These are phyloP conservation scores for Drosophila suboccidentalis DNA, from an alignment of 2,888 invertebrate species.

Conservation along the genomic window DNA sequence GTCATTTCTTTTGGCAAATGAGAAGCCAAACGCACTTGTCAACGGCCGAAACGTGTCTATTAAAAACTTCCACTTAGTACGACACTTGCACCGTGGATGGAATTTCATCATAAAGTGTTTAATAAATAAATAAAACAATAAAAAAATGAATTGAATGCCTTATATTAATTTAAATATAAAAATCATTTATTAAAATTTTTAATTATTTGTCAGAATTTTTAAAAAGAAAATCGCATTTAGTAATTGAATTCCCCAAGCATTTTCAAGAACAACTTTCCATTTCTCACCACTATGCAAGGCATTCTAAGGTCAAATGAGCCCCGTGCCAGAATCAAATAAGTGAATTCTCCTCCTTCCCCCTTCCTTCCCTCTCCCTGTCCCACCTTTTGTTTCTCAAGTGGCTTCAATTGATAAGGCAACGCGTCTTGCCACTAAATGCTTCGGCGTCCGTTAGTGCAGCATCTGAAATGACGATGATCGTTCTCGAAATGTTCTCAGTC, in stretches of 20 bases:
- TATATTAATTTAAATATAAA: no score
- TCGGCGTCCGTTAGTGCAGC: conserved; percentile 75
- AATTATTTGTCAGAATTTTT: background rate
- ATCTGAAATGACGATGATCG: conserved; percentile 10
- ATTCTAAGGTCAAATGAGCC: conserved; percentile 32
- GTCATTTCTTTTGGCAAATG: conserved; percentile 63
- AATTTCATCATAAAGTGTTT: background rate
- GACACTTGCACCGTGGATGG: conserved; percentile 25
- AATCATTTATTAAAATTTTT: background rate
- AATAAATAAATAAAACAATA: background rate
- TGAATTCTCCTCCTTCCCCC: background rate
- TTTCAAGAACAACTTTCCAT: conserved; percentile 25
- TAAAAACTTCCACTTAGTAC: conserved; percentile 47
- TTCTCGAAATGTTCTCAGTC: conserved; percentile 40
- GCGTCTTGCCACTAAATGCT: conserved; percentile 63
- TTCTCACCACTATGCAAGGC: conserved; percentile 22
- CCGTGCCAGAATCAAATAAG: conserved; percentile 49
- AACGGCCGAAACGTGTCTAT: conserved; percentile 64
- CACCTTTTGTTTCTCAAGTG: conserved; percentile 48
- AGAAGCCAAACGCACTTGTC: conserved; percentile 61
- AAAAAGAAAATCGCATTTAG: background rate
- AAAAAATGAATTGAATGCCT: background rate
- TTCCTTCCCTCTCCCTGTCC: background rate
- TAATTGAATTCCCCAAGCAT: no score
- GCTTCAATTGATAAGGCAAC: conserved; percentile 47